These are phyloP conservation scores for Caenorhabditis afra DNA, from an alignment of 2,888 invertebrate species.

Conservation along the genomic window DNA sequence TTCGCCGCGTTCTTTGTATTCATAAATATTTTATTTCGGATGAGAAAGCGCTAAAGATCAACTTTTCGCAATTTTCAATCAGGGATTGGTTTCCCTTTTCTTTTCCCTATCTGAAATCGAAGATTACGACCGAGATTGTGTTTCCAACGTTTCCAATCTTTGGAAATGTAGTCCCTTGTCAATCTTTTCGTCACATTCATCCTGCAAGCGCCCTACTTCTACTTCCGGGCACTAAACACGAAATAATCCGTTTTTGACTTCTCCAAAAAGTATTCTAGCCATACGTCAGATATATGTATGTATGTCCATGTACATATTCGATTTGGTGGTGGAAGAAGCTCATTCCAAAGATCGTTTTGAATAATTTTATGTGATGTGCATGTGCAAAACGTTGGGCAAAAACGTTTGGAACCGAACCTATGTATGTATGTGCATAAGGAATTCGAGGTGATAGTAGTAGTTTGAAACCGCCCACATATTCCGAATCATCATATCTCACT, in stretches of 20 bases:
- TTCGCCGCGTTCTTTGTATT: neutral
- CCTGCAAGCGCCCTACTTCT: conserved; percentile 5
- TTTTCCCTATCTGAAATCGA: too few species aligned
- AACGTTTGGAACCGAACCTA: neutral
- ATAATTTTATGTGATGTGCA: conserved; percentile 30
- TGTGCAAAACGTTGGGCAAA: neutral
- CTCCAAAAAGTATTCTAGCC: conserved; percentile 17
- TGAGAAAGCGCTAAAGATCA: too few species aligned
- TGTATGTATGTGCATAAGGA: neutral
- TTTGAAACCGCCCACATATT: neutral
- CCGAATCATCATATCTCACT: neutral
- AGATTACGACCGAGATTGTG: too few species aligned
- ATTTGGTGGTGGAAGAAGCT: too few species aligned
- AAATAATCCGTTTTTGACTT: conserved; percentile 25
- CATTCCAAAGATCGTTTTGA: conserved; percentile 40
- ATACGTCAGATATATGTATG: conserved; percentile 30
- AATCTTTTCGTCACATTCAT: too few species aligned
- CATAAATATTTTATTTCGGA: too few species aligned
- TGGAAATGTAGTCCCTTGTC: too few species aligned
- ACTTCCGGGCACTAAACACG: conserved; percentile 40
- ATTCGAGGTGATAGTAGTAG: neutral
- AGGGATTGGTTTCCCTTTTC: too few species aligned
- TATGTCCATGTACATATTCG: neutral
- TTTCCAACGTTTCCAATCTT: too few species aligned
- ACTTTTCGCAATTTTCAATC: too few species aligned